phyloP scores from a whole-genome alignment of 30 jellyfish, hydroid and myxozoan species.

The Calvadosia cruxmelitensis region DNA sequence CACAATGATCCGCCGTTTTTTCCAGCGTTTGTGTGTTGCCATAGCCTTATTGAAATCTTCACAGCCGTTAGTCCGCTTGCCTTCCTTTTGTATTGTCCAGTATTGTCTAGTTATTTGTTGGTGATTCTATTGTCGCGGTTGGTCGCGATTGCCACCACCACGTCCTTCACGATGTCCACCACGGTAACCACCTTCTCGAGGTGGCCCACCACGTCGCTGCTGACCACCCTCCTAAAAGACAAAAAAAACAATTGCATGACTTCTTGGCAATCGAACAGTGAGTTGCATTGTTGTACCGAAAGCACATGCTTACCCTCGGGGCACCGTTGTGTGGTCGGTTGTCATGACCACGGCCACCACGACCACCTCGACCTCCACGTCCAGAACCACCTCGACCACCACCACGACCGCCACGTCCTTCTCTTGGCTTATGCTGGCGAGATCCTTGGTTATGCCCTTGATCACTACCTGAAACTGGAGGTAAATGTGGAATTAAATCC shows the following conservation, averaged over 20 bases:
- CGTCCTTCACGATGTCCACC: slow-evolving; percentile 82
- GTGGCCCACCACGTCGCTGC: slow-evolving; percentile 8
- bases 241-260: no score
- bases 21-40: no score
- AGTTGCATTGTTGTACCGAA: no score
- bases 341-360: slow-evolving; percentile 32
- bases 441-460: not conserved
- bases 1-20: no score
- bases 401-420: slow-evolving; percentile 40
- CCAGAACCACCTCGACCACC: slow-evolving; percentile 33
- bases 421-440: not conserved
- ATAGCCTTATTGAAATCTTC: no score
- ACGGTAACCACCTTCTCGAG: slow-evolving; percentile 38
- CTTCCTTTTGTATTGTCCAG: no score
- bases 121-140: slow-evolving; percentile 49
- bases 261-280: no score
- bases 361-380: slow-evolving; percentile 27
- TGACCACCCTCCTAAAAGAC: slow-evolving; percentile 22
- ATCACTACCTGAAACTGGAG: no score
- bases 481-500: no score
- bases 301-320: not conserved
- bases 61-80: no score
- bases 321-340: not conserved
- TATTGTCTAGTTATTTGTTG: no score
- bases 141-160: slow-evolving; percentile 87